Percentiles rank a stretch among this genome's conserved stretches.
Conservation (phyloP, 2,797 vertebrate genomes). For the Eidolon dupreanum region DNA sequence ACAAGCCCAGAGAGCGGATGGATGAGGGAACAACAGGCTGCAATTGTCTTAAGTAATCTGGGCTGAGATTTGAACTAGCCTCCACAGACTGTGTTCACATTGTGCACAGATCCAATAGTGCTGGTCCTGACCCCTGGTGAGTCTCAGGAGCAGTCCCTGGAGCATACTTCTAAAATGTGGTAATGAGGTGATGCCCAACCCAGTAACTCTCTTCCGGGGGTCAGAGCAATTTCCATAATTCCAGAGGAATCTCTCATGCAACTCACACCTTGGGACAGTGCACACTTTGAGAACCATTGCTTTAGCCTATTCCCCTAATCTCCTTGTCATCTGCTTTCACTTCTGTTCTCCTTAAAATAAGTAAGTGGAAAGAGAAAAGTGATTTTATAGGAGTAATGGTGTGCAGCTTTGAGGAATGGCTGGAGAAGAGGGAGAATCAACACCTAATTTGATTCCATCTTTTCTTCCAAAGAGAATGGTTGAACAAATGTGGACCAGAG, state of each 20-base stretch:
- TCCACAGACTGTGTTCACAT: neutral
- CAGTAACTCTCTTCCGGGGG: neutral
- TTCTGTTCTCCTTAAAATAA: neutral
- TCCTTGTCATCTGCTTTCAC: neutral
- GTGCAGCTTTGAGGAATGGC: neutral
- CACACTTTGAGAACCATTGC: neutral
- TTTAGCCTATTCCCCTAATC: neutral
- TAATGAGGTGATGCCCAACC: neutral
- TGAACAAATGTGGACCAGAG: neutral
- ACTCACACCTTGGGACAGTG: neutral
- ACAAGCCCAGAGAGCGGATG: neutral
- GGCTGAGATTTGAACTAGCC: neutral
- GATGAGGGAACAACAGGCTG: neutral
- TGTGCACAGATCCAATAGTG: accelerated
- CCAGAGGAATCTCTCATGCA: neutral
- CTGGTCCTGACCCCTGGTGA: neutral
- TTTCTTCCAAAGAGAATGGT: neutral
- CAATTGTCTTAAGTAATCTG: neutral
- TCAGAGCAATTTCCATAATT: neutral
- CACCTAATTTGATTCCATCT: neutral
- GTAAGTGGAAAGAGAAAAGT: neutral
- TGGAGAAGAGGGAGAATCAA: neutral
- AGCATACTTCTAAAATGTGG: neutral
- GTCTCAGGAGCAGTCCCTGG: neutral
- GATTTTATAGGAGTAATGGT: neutral